phyloP scores from a whole-genome alignment of 2,797 vertebrate genomes.

The Lophius americanus region DNA sequence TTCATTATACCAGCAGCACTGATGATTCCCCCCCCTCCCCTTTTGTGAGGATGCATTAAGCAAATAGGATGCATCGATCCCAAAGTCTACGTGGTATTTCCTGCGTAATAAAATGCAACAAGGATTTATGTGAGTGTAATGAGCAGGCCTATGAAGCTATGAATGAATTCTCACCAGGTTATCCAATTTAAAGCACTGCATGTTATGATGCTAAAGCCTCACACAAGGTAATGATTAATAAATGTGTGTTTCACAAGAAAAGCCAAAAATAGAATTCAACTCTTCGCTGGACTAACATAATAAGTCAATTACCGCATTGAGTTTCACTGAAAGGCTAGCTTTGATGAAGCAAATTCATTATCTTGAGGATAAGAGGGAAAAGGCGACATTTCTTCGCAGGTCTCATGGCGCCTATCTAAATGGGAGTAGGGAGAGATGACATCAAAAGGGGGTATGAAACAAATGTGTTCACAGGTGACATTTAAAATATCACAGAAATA shows the following conservation, averaged over 20 bases:
- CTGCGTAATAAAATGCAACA: slow-evolving; percentile 4
- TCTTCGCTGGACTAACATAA: slow-evolving; percentile 28
- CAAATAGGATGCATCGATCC: slow-evolving; percentile 9
- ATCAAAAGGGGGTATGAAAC: slow-evolving; percentile 5
- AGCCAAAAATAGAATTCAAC: slow-evolving; percentile 33
- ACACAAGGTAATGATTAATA: slow-evolving; percentile 34
- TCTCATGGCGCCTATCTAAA: not conserved
- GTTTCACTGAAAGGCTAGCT: slow-evolving; percentile 29
- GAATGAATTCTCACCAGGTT: not conserved
- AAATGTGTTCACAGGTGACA: slow-evolving; percentile 5
- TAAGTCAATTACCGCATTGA: slow-evolving; percentile 26
- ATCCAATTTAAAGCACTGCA: slow-evolving; percentile 4
- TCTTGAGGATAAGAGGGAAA: slow-evolving; percentile 12
- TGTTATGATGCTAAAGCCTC: slow-evolving; percentile 11
- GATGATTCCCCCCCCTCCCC: not conserved
- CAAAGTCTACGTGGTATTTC: not conserved
- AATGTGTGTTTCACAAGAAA: slow-evolving; percentile 37
- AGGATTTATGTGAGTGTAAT: slow-evolving; percentile 5
- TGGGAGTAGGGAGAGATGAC: not conserved
- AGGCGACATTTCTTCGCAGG: slow-evolving; percentile 12
- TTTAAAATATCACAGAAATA: slow-evolving; percentile 9
- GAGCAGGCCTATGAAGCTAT: not conserved
- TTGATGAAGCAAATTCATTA: slow-evolving; percentile 39
- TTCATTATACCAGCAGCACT: not conserved
- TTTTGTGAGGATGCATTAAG: not conserved